These are phyloP conservation scores for Athrips mouffetella DNA, from an alignment of 2,888 invertebrate species.

Conservation along the genomic window DNA sequence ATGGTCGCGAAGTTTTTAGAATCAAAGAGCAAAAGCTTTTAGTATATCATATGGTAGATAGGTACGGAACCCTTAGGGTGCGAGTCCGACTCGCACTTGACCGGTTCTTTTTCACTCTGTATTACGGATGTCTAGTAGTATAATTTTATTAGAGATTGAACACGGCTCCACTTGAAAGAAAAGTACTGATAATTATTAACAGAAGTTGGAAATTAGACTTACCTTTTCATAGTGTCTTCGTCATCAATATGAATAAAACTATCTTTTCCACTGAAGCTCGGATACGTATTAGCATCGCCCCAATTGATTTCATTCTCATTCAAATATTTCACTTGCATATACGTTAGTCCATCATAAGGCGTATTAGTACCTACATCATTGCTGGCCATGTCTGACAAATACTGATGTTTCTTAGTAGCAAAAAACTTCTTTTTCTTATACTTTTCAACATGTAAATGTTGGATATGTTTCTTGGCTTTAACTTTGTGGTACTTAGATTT, in stretches of 20 bases:
- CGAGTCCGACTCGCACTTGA: too few relatives aligned
- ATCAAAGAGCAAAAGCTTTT: too few relatives aligned
- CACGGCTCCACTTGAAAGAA: too few relatives aligned
- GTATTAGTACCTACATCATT: slow-evolving; percentile 49
- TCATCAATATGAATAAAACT: slow-evolving; percentile 94
- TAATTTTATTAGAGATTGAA: too few relatives aligned
- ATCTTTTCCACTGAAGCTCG: slow-evolving; percentile 89
- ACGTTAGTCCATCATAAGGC: slow-evolving; percentile 63
- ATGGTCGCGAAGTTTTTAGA: too few relatives aligned
- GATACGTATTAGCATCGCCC: slow-evolving; percentile 72
- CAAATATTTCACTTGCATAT: slow-evolving; percentile 72
- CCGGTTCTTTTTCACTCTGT: too few relatives aligned
- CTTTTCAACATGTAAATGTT: slow-evolving; percentile 42
- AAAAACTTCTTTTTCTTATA: slow-evolving; percentile 56
- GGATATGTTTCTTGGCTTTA: slow-evolving; percentile 51
- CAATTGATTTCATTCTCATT: slow-evolving; percentile 62
- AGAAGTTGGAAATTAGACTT: slow-evolving; percentile 20
- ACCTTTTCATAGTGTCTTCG: slow-evolving; percentile 91
- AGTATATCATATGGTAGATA: too few relatives aligned
- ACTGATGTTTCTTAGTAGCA: slow-evolving; percentile 48
- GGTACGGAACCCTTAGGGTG: too few relatives aligned
- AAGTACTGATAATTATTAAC: slow-evolving; percentile 2
- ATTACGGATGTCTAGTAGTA: too few relatives aligned
- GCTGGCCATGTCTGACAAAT: slow-evolving; percentile 38
- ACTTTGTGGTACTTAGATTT: slow-evolving; percentile 53